Base-by-base conservation (phyloP, 2,888 invertebrate species). In the Ceraclea dissimilis region DNA sequence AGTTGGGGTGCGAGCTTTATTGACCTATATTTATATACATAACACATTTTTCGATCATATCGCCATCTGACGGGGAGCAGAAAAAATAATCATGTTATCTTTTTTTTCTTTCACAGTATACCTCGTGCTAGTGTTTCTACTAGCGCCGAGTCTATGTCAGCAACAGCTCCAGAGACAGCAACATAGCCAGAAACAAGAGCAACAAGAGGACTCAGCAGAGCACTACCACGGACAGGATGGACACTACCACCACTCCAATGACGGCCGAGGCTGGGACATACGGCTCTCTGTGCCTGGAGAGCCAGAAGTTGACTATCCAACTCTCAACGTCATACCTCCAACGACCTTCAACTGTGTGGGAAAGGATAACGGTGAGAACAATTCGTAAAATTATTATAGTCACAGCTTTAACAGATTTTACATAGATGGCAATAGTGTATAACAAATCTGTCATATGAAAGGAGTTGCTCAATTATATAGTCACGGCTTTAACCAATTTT, bases 241-340 rank as follows among this genome's bases (percentile, higher is more conserved):
- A 48, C 66, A 67, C 49, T 71, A 71, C 54, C 65, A 68, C 61
- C 67, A 66, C 2, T 63, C 67, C 51, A 63, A 66, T 53, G 67
- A 68, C 43, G 59, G 65, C 16, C 10, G 48, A 10, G 74, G 79
- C 46, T 78, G 81, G 72, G 80, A 83, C 67, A 80, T 84, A 61
- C 71, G 82, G 54, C 75, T 79, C 51, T 79, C 83, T 17, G 82
- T 85, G 49, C 85, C 84, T 5, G 85, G 85, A 0, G 80, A 83
- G 64, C 85, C 85, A 1, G 83, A 83, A 16, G 71, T 71, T 46
- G 85, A 85, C 69, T 86, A 85, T 66, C 84, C 84, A 1, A 79
- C 81, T 18, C 76, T 80, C 26, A 74, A 75, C 49, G 69, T 68
- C 20, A 78, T 84, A 63, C 84, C 84, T 0, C 73, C 76, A 58